Evolutionary conservation across 1,140 invertebrate species (phyloP).

Genomic region (Stegodyphus dumicola): DNA sequence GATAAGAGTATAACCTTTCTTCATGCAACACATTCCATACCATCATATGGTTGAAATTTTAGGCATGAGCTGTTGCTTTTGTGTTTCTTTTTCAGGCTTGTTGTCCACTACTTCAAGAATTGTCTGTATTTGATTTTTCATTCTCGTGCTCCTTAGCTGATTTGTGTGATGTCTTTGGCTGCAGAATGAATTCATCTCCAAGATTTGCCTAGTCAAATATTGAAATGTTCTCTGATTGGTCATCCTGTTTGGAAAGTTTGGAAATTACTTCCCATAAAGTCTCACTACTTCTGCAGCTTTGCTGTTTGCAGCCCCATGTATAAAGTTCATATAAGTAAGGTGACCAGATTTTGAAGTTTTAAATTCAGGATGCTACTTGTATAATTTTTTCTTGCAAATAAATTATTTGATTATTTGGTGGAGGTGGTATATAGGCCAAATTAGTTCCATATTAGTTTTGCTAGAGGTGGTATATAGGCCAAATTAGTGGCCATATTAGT

Average conservation of each 20-base stretch:
- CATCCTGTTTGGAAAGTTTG: neutral
- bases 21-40: neutral
- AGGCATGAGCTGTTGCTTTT: neutral
- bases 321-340: neutral
- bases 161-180: neutral
- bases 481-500: too few relatives aligned
- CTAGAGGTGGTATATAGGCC: too few relatives aligned
- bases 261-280: neutral
- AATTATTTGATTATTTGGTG: too few relatives aligned
- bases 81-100: neutral
- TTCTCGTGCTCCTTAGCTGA: neutral
- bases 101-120: neutral
- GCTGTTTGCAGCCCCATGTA: neutral
- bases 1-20: neutral
- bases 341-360: too few relatives aligned
- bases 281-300: neutral
- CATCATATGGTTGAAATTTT: neutral
- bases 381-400: too few relatives aligned
- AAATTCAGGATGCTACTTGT: too few relatives aligned
- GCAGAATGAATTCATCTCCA: neutral
- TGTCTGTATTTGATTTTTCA: neutral
- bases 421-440: too few relatives aligned
- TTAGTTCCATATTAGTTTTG: too few relatives aligned
- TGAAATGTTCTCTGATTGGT: neutral
- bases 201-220: neutral